These are phyloP conservation scores for Kryptopterus vitreolus DNA, from an alignment of 2,797 vertebrate species.

Conservation along the genomic window DNA sequence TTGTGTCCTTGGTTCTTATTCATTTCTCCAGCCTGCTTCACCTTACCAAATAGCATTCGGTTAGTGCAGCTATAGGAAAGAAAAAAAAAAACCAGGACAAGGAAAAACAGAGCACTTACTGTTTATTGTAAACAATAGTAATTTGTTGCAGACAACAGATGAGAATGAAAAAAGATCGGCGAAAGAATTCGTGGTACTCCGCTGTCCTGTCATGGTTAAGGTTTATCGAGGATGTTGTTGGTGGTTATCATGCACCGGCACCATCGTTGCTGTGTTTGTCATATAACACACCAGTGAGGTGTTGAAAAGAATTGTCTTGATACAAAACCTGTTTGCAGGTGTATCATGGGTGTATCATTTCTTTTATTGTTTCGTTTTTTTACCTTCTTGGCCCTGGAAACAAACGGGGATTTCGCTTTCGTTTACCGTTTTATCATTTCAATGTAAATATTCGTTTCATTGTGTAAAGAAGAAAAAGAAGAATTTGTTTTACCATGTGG, in stretches of 20 bases:
- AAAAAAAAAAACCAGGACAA: neutral
- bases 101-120: slow-evolving; percentile 41
- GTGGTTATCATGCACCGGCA: neutral
- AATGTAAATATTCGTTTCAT: slow-evolving; percentile 52
- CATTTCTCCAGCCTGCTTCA: slow-evolving; percentile 9
- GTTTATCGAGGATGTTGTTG: neutral
- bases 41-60: neutral
- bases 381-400: slow-evolving; percentile 6
- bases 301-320: neutral
- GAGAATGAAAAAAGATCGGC: neutral
- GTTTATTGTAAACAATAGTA: slow-evolving; percentile 16
- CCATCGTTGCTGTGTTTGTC: slow-evolving; percentile 4
- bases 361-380: neutral
- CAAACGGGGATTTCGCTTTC: slow-evolving; percentile 14
- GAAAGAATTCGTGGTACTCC: slow-evolving; percentile 23
- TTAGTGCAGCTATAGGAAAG: slow-evolving; percentile 28
- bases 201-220: slow-evolving; percentile 36
- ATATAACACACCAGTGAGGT: neutral
- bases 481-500: slow-evolving; percentile 28
- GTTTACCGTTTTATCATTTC: slow-evolving; percentile 31
- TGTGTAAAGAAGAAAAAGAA: slow-evolving; percentile 16
- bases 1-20: slow-evolving; percentile 13
- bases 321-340: slow-evolving; percentile 18
- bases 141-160: slow-evolving; percentile 25
- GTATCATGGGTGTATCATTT: neutral